Conservation (phyloP, 2,888 invertebrate species). For the Ichneumoninae sp. region DNA sequence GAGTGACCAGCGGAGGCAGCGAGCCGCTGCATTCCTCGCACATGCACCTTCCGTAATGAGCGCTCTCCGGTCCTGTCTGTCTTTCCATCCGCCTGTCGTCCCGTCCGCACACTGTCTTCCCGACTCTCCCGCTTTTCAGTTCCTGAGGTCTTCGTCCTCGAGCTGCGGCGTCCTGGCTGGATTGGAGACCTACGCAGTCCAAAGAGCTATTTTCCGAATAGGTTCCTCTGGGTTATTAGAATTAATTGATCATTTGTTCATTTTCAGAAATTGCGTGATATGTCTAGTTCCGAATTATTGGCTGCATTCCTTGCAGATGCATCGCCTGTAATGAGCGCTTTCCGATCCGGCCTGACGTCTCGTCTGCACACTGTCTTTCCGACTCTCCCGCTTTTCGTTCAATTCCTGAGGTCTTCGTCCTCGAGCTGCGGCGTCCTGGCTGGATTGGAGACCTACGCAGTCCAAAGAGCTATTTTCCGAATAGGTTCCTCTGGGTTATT, state of each 20-base stretch:
- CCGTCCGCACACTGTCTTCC: constrained; percentile 64
- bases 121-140: constrained; percentile 19
- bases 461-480: background rate
- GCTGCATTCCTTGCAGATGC: constrained; percentile 82
- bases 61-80: constrained; percentile 81
- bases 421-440: background rate
- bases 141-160: constrained; percentile 20
- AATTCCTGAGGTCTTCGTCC: constrained; percentile 12
- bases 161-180: background rate
- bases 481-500: background rate
- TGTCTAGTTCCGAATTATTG: too few species aligned
- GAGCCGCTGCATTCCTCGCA: constrained; percentile 81
- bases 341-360: constrained; percentile 77
- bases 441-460: background rate
- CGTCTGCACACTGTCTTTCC: constrained; percentile 61
- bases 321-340: constrained; percentile 83
- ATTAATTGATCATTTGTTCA: background rate
- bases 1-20: constrained; percentile 54
- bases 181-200: background rate
- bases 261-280: background rate
- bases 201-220: background rate
- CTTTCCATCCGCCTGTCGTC: constrained; percentile 77
- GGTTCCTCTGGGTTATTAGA: background rate
- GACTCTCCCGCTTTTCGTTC: constrained; percentile 1
- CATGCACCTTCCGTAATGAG: constrained; percentile 83